Conservation (phyloP, 2,888 invertebrate species). For the Mesoligia furuncula region DNA sequence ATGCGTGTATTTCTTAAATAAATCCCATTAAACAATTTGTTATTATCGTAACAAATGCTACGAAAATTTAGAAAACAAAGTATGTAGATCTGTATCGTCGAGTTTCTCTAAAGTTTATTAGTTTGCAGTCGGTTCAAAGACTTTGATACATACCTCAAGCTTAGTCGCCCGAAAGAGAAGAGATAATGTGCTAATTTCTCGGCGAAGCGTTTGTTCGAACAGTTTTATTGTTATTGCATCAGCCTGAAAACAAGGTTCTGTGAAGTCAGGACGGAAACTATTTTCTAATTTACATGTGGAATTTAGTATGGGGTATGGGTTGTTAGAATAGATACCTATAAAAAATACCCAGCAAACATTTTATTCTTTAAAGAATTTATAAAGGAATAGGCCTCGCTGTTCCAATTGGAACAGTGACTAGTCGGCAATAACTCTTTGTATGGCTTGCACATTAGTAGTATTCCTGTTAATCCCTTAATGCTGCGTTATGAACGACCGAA, state of each 20-base stretch:
- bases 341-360: not conserved
- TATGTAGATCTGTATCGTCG: not conserved
- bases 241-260: constrained; percentile 21
- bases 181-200: constrained; percentile 48
- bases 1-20: not conserved
- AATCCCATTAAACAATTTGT: not conserved
- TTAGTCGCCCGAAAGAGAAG: constrained; percentile 24
- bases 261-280: constrained; percentile 18
- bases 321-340: not conserved
- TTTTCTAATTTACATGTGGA: constrained; percentile 32
- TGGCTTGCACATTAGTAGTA: not conserved
- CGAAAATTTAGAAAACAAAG: constrained; percentile 10
- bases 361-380: not conserved
- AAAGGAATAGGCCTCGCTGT: not conserved
- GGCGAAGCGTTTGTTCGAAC: constrained; percentile 38
- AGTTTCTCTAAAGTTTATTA: constrained; percentile 31
- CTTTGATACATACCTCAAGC: constrained; percentile 18
- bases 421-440: not conserved
- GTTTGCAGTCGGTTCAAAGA: constrained; percentile 27
- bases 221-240: constrained; percentile 56
- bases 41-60: not conserved
- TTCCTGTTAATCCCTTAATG: not conserved
- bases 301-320: not conserved
- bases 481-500: not conserved
- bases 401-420: not conserved